Evolutionary conservation across 2,888 invertebrate species (phyloP), one percentile per base, ranked within the genome.

Genomic region (Eupithecia centaureata): DNA sequence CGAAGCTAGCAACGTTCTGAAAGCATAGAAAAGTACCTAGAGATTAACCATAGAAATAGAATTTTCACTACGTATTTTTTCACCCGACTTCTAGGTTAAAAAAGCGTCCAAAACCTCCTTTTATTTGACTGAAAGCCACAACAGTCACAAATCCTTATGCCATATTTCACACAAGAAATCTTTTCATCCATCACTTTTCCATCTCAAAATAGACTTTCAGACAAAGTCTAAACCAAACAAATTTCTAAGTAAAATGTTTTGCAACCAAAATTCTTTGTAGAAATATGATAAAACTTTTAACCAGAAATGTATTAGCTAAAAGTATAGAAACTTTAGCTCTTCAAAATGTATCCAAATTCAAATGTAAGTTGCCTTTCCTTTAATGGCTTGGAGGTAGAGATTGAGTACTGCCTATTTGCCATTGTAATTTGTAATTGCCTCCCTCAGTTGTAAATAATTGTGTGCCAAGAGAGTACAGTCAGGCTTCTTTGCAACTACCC

Each of bases 251-350:
- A 74, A 65, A 73, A 76, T 76, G 74, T 67, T 76, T 73, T 70
- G 67, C 67, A 68, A 63, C 74, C 73, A 72, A 79, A 80, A 77
- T 77, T 77, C 72, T 76, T 68, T 64, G 76, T 70, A 74, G 79
- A 86, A 90, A 87, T 85, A 90, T 91, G 91, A 85, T 81, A 86
- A 79, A 82, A 76, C 80, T 81, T 80, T 73, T 86, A 86, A 85
- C 82, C 68, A 83, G 80, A 75, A 80, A 83, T 67, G 73, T 84
- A 58, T 70, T 82, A 62, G 74, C 70, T 67, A 83, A 68, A 72
- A 64, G 77, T 51, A 47, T 81, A 74, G 75, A 79, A 71, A 73
- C 75, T 69, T 64, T 79, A 60, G 30, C 73, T 47, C 65, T 76
- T 27, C 59, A 35, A 52, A 78, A 79, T 63, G 22, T 47, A 22